Percentiles rank a stretch among this genome's conserved stretches.
Conservation (phyloP, 2,888 invertebrate species). For the Tenthredo distinguenda region DNA sequence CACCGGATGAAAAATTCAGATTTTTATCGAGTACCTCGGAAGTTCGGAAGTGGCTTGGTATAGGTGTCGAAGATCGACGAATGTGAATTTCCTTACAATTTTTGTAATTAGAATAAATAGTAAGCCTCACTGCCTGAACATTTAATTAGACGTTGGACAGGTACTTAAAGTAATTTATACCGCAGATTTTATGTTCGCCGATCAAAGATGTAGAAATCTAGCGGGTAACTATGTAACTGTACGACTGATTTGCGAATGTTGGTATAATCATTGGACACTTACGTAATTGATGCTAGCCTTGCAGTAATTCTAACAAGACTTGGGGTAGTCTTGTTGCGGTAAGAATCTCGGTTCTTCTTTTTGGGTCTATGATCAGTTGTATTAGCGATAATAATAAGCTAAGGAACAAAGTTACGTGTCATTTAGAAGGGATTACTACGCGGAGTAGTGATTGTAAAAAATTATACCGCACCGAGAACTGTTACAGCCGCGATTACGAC, state of each 20-base stretch:
- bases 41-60: no score
- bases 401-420: constrained; percentile 40
- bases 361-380: not conserved
- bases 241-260: constrained; percentile 2
- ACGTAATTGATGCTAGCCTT: constrained; percentile 9
- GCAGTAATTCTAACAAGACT: not conserved
- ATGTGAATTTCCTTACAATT: not conserved
- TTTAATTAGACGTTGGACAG: not conserved
- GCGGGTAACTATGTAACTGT: not conserved
- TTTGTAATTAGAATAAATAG: not conserved
- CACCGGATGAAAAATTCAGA: no score
- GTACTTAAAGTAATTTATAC: constrained; percentile 1
- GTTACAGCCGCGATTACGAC: constrained; percentile 30
- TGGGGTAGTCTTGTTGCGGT: not conserved
- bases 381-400: not conserved
- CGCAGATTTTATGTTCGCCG: not conserved
- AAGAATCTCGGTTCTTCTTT: not conserved
- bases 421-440: constrained; percentile 41
- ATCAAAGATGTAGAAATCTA: constrained; percentile 8
- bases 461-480: constrained; percentile 12
- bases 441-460: constrained; percentile 1
- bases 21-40: no score
- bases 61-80: not conserved
- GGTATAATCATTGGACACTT: constrained; percentile 14
- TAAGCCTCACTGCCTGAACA: not conserved